Base-by-base conservation (phyloP, 2,797 vertebrate genomes). In the Harpagifer antarcticus region DNA sequence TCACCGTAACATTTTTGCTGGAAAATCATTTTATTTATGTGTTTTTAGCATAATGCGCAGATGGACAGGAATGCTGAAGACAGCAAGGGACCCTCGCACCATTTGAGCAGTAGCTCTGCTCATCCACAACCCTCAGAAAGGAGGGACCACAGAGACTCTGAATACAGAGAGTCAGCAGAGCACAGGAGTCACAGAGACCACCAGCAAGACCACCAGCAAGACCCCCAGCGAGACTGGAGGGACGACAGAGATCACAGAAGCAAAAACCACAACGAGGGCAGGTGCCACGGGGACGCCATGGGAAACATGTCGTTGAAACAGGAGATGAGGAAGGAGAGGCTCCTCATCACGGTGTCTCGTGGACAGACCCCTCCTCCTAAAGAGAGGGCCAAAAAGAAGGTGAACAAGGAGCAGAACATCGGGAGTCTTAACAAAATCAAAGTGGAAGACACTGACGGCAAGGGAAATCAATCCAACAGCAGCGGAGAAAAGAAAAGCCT, bases 251-350 rank as follows among this genome's bases (percentile, higher is more conserved):
- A 78, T 23, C 58, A 59, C 31, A 62, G 57, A 56, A 77, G 55
- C 66, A 68, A 73, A 56, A 57, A 19, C 7, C 47, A 60, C 0
- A 17, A 70, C 0, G 47, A 72, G 16, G 11, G 37, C 27, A 48
- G 10, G 7, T 64, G 31, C 19, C 68, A 71, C 58, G 80, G 49
- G 42, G 37, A 42, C 2, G n/a, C 11, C 4, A 54, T 70, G 61
- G 82, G 84, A 16, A 83, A 47, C 17, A 33, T 74, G 19, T 71
- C 56, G 37, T 12, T 91, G 19, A 78, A 81, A 61, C 84, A 91
- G 54, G 86, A 88, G 67, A 86, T 92, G 85, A 87, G 23, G 37
- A 85, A 79, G 58, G 88, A 92, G 76, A 86, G 83, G 65, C 75
- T 91, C 72, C 82, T 90, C 59, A 91, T 91, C 23, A 91, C 91